Evolutionary conservation across 2,888 invertebrate species (phyloP).

Genomic region (Ditylenchus weischeri): DNA sequence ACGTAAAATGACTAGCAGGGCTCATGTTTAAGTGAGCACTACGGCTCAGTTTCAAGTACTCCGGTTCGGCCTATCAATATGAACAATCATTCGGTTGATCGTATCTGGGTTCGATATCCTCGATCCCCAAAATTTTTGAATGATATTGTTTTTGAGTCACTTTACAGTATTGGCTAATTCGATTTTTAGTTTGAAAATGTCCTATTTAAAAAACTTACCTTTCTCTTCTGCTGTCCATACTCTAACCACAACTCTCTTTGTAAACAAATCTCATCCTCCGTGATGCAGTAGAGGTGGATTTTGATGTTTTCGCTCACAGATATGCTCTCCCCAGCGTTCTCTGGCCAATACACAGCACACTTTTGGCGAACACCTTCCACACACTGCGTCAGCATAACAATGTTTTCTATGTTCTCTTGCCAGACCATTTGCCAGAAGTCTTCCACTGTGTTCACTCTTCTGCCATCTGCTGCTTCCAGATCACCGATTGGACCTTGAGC

Average conservation of each 20-base stretch:
- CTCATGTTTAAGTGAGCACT: too few species aligned
- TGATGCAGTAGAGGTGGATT: slow-evolving; percentile 35
- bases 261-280: slow-evolving; percentile 41
- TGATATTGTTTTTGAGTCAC: too few species aligned
- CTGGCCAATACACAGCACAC: slow-evolving; percentile 52
- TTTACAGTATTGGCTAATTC: too few species aligned
- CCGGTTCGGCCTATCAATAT: too few species aligned
- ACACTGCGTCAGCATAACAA: slow-evolving; percentile 49
- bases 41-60: too few species aligned
- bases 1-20: too few species aligned
- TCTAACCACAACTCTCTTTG: slow-evolving; percentile 36
- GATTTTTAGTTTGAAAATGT: too few species aligned
- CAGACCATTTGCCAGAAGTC: slow-evolving; percentile 56
- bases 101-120: too few species aligned
- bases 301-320: slow-evolving; percentile 33
- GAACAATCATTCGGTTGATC: too few species aligned
- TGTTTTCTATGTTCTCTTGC: slow-evolving; percentile 44
- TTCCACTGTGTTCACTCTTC: slow-evolving; percentile 34
- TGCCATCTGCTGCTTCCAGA: slow-evolving; percentile 27
- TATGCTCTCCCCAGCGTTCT: slow-evolving; percentile 39
- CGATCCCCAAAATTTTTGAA: too few species aligned
- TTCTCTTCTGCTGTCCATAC: slow-evolving; percentile 27
- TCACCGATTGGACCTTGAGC: slow-evolving; percentile 43
- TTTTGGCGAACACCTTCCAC: slow-evolving; percentile 42
- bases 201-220: slow-evolving; percentile 15